phyloP scores from a whole-genome alignment of 2,797 vertebrate species.

The Danio jaintianensis region DNA sequence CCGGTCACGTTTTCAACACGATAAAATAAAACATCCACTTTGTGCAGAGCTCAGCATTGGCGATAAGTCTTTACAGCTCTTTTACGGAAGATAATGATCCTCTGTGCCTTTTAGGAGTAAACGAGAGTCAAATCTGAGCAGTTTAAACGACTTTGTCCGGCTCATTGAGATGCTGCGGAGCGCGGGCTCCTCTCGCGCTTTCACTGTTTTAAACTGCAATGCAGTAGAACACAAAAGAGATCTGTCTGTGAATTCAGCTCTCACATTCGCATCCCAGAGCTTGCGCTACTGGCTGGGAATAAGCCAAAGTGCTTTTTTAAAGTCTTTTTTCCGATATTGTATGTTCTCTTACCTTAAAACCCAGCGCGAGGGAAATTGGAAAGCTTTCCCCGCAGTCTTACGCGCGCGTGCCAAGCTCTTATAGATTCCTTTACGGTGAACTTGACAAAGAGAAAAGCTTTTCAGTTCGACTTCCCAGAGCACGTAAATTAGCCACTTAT shows the following conservation, averaged over 20 bases:
- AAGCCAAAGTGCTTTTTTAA: conserved; percentile 56
- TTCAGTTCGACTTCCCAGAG: conserved; percentile 66
- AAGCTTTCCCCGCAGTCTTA: conserved; percentile 75
- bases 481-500: conserved; percentile 15
- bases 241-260: conserved; percentile 66
- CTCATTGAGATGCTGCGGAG: conserved; percentile 79
- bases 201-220: conserved; percentile 84
- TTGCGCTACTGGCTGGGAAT: conserved; percentile 54
- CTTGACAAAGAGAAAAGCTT: conserved; percentile 69
- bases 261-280: conserved; percentile 56
- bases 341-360: conserved; percentile 70
- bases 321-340: conserved; percentile 51
- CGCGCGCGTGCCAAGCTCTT: conserved; percentile 73
- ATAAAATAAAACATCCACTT: conserved; percentile 53
- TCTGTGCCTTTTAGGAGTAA: conserved; percentile 54
- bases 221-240: conserved; percentile 79
- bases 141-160: conserved; percentile 62
- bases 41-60: conserved; percentile 64
- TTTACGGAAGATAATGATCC: conserved; percentile 57
- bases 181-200: conserved; percentile 70
- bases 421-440: conserved; percentile 74
- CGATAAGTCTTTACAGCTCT: conserved; percentile 67
- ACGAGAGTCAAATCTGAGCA: conserved; percentile 63
- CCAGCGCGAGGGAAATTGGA: conserved; percentile 62
- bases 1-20: conserved; percentile 62